phyloP scores from a whole-genome alignment of 2,797 vertebrate genomes.

The Australoheros facetus region DNA sequence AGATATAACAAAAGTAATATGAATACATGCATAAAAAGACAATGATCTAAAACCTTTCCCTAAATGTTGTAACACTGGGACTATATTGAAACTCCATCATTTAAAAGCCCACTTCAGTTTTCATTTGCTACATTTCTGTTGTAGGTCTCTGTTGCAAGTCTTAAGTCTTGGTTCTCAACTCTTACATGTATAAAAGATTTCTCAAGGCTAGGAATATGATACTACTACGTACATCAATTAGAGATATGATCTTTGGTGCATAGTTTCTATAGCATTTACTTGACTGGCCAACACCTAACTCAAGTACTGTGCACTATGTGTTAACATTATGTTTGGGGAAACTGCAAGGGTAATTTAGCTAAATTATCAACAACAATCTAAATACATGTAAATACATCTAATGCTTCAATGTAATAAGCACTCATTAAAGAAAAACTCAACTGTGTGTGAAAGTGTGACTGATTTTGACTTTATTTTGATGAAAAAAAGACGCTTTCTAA shows the following conservation, averaged over 20 bases:
- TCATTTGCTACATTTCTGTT: background rate
- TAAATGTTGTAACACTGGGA: background rate
- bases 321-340: background rate
- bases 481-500: no score
- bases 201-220: background rate
- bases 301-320: background rate
- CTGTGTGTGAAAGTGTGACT: no score
- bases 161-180: background rate
- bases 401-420: no score
- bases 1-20: accelerated
- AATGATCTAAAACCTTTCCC: background rate
- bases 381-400: no score
- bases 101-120: no score
- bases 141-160: background rate
- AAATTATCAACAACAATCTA: no score
- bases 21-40: background rate
- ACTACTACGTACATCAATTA: background rate
- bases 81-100: background rate
- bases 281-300: background rate
- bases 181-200: background rate
- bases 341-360: background rate
- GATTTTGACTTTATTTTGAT: background rate
- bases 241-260: background rate
- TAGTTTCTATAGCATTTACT: background rate
- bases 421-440: no score